Evolutionary conservation across 2,797 vertebrate species (phyloP).

Genomic region (Gallinago solitaria): DNA sequence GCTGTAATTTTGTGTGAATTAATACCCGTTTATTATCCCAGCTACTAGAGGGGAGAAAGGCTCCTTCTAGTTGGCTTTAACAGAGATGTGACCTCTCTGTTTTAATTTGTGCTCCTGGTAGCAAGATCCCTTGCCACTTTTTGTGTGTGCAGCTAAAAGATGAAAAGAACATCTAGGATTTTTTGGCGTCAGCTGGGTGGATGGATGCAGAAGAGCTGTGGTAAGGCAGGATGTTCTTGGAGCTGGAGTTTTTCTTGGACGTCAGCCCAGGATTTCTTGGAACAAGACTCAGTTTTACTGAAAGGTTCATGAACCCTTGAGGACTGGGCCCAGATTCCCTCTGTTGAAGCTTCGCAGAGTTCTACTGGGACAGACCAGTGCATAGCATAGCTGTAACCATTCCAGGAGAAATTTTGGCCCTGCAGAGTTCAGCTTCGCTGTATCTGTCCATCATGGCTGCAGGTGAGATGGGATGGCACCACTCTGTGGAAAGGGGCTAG

Average conservation of each 20-base stretch:
- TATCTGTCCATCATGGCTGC: not conserved
- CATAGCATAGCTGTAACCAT: not conserved
- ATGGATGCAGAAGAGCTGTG: not conserved
- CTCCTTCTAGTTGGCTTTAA: not conserved
- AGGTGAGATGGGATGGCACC: not conserved
- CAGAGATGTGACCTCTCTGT: not conserved
- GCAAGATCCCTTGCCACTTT: not conserved
- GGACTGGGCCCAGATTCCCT: slow-evolving; percentile 29
- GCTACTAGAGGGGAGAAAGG: not conserved
- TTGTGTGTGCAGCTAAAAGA: not conserved
- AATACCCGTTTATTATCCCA: not conserved
- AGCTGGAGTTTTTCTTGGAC: slow-evolving; percentile 56
- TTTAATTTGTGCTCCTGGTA: not conserved
- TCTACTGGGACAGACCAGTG: not conserved
- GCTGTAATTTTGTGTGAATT: not conserved
- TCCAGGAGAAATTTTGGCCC: not conserved
- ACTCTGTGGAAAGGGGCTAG: not conserved
- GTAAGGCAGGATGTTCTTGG: slow-evolving; percentile 54
- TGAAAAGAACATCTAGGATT: not conserved
- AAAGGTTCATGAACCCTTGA: slow-evolving; percentile 36
- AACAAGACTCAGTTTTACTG: not conserved
- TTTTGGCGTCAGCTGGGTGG: not conserved
- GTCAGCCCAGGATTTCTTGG: slow-evolving; percentile 47
- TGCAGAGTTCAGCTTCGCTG: not conserved
- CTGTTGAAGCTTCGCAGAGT: not conserved